Conservation (phyloP, 92 coral and sea anemone species). For the Palythoa heliodiscus region DNA sequence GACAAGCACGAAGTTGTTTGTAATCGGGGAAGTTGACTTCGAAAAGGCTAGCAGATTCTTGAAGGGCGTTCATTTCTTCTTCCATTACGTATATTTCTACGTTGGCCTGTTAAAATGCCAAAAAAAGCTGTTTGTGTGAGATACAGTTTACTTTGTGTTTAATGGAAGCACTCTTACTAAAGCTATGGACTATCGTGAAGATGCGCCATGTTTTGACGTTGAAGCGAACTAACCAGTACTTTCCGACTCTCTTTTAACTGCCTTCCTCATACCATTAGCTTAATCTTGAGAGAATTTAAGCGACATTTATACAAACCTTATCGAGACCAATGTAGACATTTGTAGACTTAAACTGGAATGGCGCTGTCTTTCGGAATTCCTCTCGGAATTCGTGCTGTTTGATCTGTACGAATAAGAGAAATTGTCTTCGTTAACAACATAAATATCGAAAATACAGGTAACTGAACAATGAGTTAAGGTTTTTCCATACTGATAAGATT, state of each 20-base stretch:
- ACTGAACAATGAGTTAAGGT: background rate
- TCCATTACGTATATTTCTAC: slow-evolving; percentile 92
- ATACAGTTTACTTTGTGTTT: background rate
- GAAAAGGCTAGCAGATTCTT: slow-evolving; percentile 96
- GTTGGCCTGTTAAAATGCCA: slow-evolving; percentile 62
- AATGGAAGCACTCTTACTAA: background rate
- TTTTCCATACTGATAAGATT: background rate
- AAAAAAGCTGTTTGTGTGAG: background rate
- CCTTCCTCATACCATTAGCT: background rate
- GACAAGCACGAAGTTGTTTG: slow-evolving; percentile 99
- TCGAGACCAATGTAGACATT: slow-evolving; percentile 87
- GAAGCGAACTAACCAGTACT: background rate
- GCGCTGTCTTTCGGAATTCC: slow-evolving; percentile 99
- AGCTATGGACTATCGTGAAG: background rate
- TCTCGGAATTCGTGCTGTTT: slow-evolving; percentile 99
- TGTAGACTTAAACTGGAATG: slow-evolving; percentile 87
- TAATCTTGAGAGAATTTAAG: background rate
- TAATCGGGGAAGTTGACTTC: slow-evolving; percentile 99
- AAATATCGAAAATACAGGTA: background rate
- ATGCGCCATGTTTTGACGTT: too few species aligned
- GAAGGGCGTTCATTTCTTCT: slow-evolving; percentile 85
- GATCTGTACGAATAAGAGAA: slow-evolving; percentile 54
- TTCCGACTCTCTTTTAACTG: background rate
- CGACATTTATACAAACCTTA: slow-evolving; percentile 52
- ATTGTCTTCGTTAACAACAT: background rate